Conservation (phyloP, 2,888 invertebrate genomes). For the Catocala sponsa region DNA sequence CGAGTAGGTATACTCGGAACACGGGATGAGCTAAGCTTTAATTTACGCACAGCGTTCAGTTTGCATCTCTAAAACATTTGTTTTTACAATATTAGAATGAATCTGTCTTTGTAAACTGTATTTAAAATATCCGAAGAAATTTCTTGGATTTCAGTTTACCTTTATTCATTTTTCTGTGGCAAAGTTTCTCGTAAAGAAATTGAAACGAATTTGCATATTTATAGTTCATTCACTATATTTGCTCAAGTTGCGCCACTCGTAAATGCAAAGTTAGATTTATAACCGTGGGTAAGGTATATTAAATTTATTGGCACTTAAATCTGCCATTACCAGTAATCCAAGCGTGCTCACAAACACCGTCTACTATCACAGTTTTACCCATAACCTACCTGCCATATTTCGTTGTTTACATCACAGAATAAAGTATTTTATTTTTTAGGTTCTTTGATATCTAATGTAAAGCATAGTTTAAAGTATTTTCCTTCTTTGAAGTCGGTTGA, state of each 20-base stretch:
- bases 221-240: slow-evolving; percentile 17
- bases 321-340: slow-evolving; percentile 41
- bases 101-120: too few species aligned
- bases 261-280: slow-evolving; percentile 16
- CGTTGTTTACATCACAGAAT: slow-evolving; percentile 23
- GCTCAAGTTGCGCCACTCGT: slow-evolving; percentile 1
- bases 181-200: not conserved
- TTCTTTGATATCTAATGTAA: too few species aligned
- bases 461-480: too few species aligned
- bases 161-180: not conserved
- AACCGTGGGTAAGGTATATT: slow-evolving; percentile 21
- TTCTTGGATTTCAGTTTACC: not conserved
- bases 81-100: not conserved
- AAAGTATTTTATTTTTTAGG: too few species aligned
- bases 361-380: slow-evolving; percentile 22
- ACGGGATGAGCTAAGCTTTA: slow-evolving; percentile 16
- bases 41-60: slow-evolving; percentile 13
- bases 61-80: not conserved
- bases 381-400: slow-evolving; percentile 40
- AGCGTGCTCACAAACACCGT: slow-evolving; percentile 21
- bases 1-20: slow-evolving; percentile 16
- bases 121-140: too few species aligned
- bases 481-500: too few species aligned
- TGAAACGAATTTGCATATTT: slow-evolving; percentile 10
- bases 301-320: slow-evolving; percentile 47